Base-by-base conservation (phyloP, 1,140 invertebrate species). In the Protaetia brevitarsis region DNA sequence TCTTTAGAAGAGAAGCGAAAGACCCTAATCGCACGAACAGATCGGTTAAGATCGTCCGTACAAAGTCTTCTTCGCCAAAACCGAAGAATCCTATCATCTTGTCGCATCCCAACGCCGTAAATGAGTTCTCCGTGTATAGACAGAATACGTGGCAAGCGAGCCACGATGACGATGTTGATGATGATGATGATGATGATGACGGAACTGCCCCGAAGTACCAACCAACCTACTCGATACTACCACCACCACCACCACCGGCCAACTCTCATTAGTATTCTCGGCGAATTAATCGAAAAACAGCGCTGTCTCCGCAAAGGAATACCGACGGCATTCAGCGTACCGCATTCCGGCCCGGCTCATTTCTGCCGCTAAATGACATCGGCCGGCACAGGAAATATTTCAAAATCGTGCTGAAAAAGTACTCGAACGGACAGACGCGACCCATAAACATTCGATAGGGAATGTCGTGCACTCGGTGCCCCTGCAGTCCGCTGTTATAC, bases 251-350 rank as follows among this genome's bases (percentile, higher is more conserved):
- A n/a, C n/a, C n/a, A 76, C 73, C 68, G 70, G 68, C 65, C 56
- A 66, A 11, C 19, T 51, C 74, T 77, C 71, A 77, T 77, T 77
- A 77, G 75, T 77, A 77, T 77, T 74, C 74, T 70, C 71, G 37
- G 72, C 70, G 75, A 77, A 77, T 77, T 77, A 76, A 76, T 76
- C 74, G 71, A 75, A 76, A 76, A 76, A 76, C 71, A 75, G 73
- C 68, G 69, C 66, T 65, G 67, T 51, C 41, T 19, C 41, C 13
- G 41, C 41, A 51, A 74, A 75, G 75, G 66, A 65, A 68, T 45
- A 69, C 67, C 72, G 70, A 68, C 71, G 67, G 63, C 69, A 72
- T 72, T 72, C 65, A 67, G 66, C 69, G 71, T 63, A 59, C 62
- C 68, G 66, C 73, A 75, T 75, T 75, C 73, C 72, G 66, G 36